phyloP scores from a whole-genome alignment of 2,797 vertebrate species.

The Chelonia mydas region DNA sequence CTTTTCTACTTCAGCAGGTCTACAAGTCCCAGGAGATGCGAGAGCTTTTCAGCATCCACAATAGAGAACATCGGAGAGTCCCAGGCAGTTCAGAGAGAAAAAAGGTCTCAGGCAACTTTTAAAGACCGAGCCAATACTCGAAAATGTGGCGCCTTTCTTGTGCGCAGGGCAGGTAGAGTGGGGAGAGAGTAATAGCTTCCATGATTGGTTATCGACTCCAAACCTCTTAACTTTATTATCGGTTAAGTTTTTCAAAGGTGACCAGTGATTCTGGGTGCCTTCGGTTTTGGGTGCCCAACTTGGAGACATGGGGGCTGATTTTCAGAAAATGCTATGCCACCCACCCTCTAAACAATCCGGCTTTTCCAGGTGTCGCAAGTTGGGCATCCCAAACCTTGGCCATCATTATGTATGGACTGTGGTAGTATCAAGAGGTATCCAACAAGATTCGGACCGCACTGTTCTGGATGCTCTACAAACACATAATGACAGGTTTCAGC shows the following conservation, averaged over 20 bases:
- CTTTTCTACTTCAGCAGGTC: neutral
- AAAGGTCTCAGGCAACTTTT: neutral
- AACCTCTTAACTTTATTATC: neutral
- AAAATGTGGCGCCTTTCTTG: neutral
- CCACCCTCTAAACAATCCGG: neutral
- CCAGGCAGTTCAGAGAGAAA: neutral
- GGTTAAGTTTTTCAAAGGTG: neutral
- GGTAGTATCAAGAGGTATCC: neutral
- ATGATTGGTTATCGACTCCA: neutral
- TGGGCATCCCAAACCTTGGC: neutral
- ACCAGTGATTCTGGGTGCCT: neutral
- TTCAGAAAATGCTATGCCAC: neutral
- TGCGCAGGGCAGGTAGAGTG: fast-evolving
- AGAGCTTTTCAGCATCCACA: neutral
- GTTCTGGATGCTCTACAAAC: neutral
- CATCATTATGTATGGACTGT: neutral
- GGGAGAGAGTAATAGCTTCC: neutral
- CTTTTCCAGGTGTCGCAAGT: neutral
- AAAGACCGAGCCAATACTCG: neutral
- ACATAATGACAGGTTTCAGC: neutral
- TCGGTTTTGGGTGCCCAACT: neutral
- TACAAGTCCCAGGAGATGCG: neutral
- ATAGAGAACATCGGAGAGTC: neutral
- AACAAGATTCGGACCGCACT: neutral
- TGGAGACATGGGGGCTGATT: neutral